These are phyloP conservation scores for Baccha elongata DNA, from an alignment of 2,888 invertebrate genomes.

Conservation along the genomic window DNA sequence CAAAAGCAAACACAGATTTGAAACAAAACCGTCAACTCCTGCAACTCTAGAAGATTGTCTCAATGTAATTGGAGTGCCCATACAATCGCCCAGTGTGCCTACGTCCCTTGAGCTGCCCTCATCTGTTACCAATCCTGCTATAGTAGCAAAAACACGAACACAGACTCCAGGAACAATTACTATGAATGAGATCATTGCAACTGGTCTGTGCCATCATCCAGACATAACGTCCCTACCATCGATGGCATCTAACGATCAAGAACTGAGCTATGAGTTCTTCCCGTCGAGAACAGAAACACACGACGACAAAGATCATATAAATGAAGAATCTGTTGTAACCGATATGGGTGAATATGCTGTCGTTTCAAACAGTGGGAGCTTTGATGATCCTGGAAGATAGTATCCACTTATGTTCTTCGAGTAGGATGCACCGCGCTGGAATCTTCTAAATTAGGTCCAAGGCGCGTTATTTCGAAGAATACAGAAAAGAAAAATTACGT, in stretches of 20 bases:
- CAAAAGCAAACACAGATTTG: conserved; percentile 70
- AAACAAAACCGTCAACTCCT: conserved; percentile 28
- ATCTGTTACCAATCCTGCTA: conserved; percentile 89
- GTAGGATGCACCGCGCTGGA: conserved; percentile 33
- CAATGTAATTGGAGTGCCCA: conserved; percentile 85
- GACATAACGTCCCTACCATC: conserved; percentile 60
- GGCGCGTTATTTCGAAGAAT: conserved; percentile 55
- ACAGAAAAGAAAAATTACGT: not conserved
- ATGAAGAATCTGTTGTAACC: conserved; percentile 52
- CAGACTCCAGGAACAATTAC: conserved; percentile 75
- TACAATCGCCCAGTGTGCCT: conserved; percentile 84
- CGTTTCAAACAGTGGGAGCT: conserved; percentile 55
- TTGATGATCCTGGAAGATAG: conserved; percentile 75
- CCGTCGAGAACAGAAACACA: conserved; percentile 34
- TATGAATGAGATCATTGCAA: conserved; percentile 69
- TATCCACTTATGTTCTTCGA: conserved; percentile 74
- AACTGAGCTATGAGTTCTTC: conserved; percentile 59
- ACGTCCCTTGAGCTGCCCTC: conserved; percentile 89
- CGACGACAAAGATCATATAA: conserved; percentile 25
- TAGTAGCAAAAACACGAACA: conserved; percentile 84
- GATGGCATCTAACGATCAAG: conserved; percentile 43
- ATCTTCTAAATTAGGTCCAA: not conserved
- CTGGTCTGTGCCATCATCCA: conserved; percentile 65
- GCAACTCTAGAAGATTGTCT: conserved; percentile 83
- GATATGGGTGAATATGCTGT: conserved; percentile 69